These are phyloP conservation scores for Tinea semifulvella DNA, from an alignment of 2,888 invertebrate genomes.

Conservation along the genomic window DNA sequence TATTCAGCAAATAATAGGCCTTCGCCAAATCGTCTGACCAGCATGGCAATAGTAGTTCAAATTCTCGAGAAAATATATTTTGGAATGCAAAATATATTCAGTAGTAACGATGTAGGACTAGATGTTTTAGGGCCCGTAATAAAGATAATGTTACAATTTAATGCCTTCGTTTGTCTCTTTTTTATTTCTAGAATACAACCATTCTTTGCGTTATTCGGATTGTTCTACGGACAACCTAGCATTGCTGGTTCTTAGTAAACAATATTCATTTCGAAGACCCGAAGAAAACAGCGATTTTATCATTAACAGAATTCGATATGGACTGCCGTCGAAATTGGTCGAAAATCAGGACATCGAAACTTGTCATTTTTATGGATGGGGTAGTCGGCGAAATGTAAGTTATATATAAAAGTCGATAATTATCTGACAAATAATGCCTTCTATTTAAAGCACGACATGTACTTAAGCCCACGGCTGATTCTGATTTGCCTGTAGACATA, in stretches of 20 bases:
- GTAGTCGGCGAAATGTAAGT: conserved; percentile 50
- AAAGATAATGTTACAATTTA: not conserved
- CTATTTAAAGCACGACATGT: too few relatives aligned
- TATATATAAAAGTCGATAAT: too few relatives aligned
- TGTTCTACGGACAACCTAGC: conserved; percentile 43
- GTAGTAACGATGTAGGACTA: too few relatives aligned
- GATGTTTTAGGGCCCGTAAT: too few relatives aligned
- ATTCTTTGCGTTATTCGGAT: conserved; percentile 21
- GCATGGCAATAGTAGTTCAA: too few relatives aligned
- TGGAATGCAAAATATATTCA: too few relatives aligned
- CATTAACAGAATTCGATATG: conserved; percentile 45
- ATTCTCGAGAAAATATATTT: too few relatives aligned
- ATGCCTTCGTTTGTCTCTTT: not conserved
- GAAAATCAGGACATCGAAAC: conserved; percentile 21
- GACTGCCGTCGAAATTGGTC: conserved; percentile 21
- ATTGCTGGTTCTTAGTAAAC: conserved; percentile 35
- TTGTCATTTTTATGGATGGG: conserved; percentile 46
- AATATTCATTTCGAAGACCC: conserved; percentile 34
- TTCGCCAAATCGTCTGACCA: too few relatives aligned
- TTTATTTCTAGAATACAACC: conserved; percentile 6
- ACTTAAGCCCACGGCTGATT: too few relatives aligned
- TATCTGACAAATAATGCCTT: too few relatives aligned
- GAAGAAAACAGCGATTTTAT: conserved; percentile 34
- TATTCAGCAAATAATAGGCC: too few relatives aligned
- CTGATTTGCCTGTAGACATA: too few relatives aligned